These are phyloP conservation scores for Rhinogobio ventralis DNA, from an alignment of 2,797 vertebrate species.

Conservation along the genomic window DNA sequence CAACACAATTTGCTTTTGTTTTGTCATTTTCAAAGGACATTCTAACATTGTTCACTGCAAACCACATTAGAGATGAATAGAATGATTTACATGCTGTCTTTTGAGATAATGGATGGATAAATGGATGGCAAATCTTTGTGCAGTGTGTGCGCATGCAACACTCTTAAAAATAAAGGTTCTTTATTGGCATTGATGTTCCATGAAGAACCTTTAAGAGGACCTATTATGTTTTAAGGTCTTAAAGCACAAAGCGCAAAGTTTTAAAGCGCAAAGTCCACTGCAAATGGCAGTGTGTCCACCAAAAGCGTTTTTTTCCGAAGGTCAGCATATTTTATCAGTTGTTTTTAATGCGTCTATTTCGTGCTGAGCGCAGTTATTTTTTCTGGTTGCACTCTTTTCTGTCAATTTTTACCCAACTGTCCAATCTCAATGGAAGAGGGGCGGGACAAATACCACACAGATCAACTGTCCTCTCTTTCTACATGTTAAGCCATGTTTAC, in stretches of 20 bases:
- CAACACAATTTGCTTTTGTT: conserved; percentile 42
- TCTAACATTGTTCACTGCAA: conserved; percentile 8
- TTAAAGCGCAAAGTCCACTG: neutral
- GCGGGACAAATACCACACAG: neutral
- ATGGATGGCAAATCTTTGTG: neutral
- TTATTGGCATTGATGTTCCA: neutral
- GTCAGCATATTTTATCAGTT: neutral
- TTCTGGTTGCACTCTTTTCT: neutral
- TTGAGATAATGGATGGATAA: conserved; percentile 4
- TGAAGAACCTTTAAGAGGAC: neutral
- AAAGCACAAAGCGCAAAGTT: neutral
- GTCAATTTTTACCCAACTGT: neutral
- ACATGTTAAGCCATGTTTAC: neutral
- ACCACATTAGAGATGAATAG: neutral
- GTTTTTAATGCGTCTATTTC: neutral
- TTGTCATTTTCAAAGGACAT: conserved; percentile 13
- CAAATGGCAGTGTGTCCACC: neutral
- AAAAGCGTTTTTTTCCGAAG: neutral
- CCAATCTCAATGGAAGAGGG: neutral
- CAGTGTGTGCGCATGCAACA: neutral
- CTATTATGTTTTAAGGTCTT: neutral
- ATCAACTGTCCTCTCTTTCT: neutral
- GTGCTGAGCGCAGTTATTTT: neutral
- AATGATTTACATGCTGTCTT: conserved; percentile 23
- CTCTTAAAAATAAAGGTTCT: neutral